These are phyloP conservation scores for Theretra japonica DNA, from an alignment of 2,888 invertebrate species.

Conservation along the genomic window DNA sequence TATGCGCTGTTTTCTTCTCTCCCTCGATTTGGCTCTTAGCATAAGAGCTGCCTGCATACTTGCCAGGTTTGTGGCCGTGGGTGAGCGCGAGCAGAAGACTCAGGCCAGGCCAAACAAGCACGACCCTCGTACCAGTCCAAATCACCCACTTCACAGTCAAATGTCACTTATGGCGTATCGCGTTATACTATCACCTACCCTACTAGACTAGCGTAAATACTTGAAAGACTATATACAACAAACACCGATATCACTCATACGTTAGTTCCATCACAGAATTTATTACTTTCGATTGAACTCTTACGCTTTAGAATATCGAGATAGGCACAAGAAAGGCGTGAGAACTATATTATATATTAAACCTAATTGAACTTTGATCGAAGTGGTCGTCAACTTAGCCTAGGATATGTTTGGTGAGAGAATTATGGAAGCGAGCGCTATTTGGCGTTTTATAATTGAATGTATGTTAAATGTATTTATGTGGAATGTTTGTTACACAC, in stretches of 20 bases:
- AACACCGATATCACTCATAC: slow-evolving; percentile 67
- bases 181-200: slow-evolving; percentile 53
- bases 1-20: slow-evolving; percentile 91
- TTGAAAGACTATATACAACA: slow-evolving; percentile 61
- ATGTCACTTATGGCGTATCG: slow-evolving; percentile 39
- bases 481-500: slow-evolving; percentile 38
- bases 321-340: slow-evolving; percentile 82
- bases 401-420: slow-evolving; percentile 79
- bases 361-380: slow-evolving; percentile 64
- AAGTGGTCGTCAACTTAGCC: slow-evolving; percentile 70
- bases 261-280: slow-evolving; percentile 73
- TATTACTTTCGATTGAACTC: slow-evolving; percentile 65
- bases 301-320: slow-evolving; percentile 71
- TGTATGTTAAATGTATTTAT: slow-evolving; percentile 43
- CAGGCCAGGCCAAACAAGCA: slow-evolving; percentile 50
- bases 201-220: slow-evolving; percentile 43
- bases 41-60: slow-evolving; percentile 97
- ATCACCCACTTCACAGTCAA: slow-evolving; percentile 31
- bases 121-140: slow-evolving; percentile 38
- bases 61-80: slow-evolving; percentile 84
- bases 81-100: slow-evolving; percentile 59
- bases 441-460: slow-evolving; percentile 71
- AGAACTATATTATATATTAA: slow-evolving; percentile 63
- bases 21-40: slow-evolving; percentile 95
- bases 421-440: slow-evolving; percentile 82